Evolutionary conservation across 1,140 invertebrate genomes (phyloP), one percentile per base, ranked within the genome.

Genomic region (Eufriesea mexicana): DNA sequence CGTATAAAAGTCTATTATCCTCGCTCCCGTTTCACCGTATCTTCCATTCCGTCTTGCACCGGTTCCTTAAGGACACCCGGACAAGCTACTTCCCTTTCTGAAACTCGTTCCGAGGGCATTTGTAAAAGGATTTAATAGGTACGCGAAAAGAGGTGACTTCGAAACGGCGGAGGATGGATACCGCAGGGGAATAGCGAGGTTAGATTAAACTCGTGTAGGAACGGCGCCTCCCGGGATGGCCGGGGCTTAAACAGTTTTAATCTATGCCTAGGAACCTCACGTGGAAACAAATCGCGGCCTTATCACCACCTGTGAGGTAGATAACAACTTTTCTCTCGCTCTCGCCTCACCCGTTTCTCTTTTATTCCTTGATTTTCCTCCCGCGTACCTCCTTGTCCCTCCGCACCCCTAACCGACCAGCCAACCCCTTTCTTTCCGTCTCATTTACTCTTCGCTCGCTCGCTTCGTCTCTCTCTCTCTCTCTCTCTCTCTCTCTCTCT

Each of bases 261-360:
- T 91, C 90, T 91, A 90, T 89, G 87, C 81, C 88, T 90, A 84
- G 88, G 79, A 79, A 78, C 84, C 78, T 85, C 87, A 84, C 83
- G 79, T 86, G 90, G 84, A 92, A 92, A 92, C 91, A 92, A 92
- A 92, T 91, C 91, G 90, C 87, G 74, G 89, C 83, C 90, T 92
- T 92, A 92, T 92, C 92, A 90, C 91, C 88, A 90, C 89, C 90
- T 90, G 84, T 89, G 90, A 89, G 85, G 64, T 84, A 90, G 91
- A 92, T 91, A 91, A 91, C 91, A 92, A 92, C 91, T 92, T 92
- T 92, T 91, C 91, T 90, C 89, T 89, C 86, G 67, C 61, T 74
- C 68, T 68, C 74, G 64, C 64, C 54, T 55, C 79, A 47, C 81
- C 80, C 73, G 72, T 51, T 64, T 62, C 83, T 66, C 79, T 61